Percentiles rank a stretch among this genome's conserved stretches.
These are phyloP conservation scores for Ancistrus triradiatus DNA, from an alignment of 2,113 vertebrate species.

Conservation along the genomic window DNA sequence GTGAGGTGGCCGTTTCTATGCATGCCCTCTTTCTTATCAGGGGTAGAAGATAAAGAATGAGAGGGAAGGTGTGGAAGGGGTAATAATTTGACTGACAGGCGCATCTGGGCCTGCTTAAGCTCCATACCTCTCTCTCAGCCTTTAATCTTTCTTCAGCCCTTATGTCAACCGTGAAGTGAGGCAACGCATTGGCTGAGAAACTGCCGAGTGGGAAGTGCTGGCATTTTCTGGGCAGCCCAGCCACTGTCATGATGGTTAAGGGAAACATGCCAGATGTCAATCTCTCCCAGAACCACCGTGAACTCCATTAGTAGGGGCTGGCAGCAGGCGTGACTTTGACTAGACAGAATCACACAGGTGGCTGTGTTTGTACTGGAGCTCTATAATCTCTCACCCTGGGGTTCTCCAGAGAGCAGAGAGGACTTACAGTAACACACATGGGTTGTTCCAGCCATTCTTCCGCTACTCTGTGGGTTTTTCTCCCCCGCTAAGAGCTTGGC, in stretches of 20 bases:
- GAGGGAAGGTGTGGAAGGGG: slow-evolving; percentile 35
- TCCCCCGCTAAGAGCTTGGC: slow-evolving; percentile 30
- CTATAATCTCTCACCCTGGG: slow-evolving; percentile 21
- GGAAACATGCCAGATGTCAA: slow-evolving; percentile 39
- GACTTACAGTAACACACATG: slow-evolving; percentile 30
- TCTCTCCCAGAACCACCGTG: slow-evolving; percentile 24
- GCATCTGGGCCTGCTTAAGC: slow-evolving; percentile 55
- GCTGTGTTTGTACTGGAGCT: slow-evolving; percentile 27
- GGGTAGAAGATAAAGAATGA: slow-evolving; percentile 28
- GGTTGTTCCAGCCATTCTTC: slow-evolving; percentile 21
- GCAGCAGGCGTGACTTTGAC: slow-evolving; percentile 23
- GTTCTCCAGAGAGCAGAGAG: slow-evolving; percentile 27
- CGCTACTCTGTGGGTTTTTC: slow-evolving; percentile 24
- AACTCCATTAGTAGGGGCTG: slow-evolving; percentile 38
- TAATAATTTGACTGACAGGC: slow-evolving; percentile 54
- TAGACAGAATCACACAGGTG: slow-evolving; percentile 35
- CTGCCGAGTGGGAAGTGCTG: slow-evolving; percentile 22
- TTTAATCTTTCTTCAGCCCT: slow-evolving; percentile 51
- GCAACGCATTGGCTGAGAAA: slow-evolving; percentile 40
- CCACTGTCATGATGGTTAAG: slow-evolving; percentile 27
- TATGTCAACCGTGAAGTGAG: slow-evolving; percentile 42
- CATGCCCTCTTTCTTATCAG: slow-evolving; percentile 7
- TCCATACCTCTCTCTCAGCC: slow-evolving; percentile 40
- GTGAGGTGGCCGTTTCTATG: slow-evolving; percentile 2
- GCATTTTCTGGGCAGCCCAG: slow-evolving; percentile 40